These are phyloP conservation scores for Eumacrocentrus americanus DNA, from an alignment of 2,888 invertebrate species.

Conservation along the genomic window DNA sequence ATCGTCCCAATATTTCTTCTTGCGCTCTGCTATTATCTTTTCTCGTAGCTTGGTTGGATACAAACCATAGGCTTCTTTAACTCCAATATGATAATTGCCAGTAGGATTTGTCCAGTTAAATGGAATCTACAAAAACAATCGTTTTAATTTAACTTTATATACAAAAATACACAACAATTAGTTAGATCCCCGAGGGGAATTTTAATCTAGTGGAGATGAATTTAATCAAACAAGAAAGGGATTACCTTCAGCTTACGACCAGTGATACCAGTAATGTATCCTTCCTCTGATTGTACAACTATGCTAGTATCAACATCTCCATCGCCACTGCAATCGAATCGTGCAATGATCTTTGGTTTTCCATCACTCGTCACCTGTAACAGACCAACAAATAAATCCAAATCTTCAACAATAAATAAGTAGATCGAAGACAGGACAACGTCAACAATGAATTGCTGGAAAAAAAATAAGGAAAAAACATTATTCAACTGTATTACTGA, in stretches of 20 bases:
- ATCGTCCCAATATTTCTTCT: constrained; percentile 85
- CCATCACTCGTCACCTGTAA: constrained; percentile 85
- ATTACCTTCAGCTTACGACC: constrained; percentile 86
- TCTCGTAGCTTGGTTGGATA: constrained; percentile 86
- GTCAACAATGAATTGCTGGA: neutral
- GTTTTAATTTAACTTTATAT: constrained; percentile 5
- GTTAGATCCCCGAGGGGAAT: too few relatives aligned
- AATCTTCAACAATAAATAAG: neutral
- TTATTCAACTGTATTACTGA: neutral
- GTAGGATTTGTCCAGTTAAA: constrained; percentile 81
- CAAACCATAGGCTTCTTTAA: constrained; percentile 83
- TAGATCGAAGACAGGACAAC: neutral
- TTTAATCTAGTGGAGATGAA: too few relatives aligned
- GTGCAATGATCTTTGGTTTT: constrained; percentile 89
- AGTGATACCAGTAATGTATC: constrained; percentile 81
- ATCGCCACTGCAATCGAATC: constrained; percentile 94
- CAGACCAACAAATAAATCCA: constrained; percentile 17
- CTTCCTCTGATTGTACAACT: constrained; percentile 72
- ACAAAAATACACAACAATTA: too few relatives aligned
- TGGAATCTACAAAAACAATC: constrained; percentile 71
- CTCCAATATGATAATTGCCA: constrained; percentile 85
- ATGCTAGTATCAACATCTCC: constrained; percentile 95
- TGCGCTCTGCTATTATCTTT: constrained; percentile 75
- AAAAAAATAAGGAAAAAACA: constrained; percentile 8
- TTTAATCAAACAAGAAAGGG: too few relatives aligned